Base-by-base conservation (phyloP, 2,113 vertebrate genomes). In the Gavialis gangeticus region DNA sequence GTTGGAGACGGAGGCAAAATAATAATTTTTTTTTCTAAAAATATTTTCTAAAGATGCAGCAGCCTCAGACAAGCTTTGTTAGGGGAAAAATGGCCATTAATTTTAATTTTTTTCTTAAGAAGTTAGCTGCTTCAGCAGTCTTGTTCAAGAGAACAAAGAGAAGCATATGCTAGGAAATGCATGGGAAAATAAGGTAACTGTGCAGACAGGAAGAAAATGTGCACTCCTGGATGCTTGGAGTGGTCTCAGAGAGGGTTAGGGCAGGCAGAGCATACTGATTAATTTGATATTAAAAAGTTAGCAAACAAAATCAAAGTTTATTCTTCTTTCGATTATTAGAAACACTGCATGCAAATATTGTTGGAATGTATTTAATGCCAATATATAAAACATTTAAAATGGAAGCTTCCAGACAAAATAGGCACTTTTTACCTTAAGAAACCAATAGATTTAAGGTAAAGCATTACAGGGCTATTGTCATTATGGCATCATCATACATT, bases 351-450 rank as follows among this genome's bases (percentile, higher is more conserved):
- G 1, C 2, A 28, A 1, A 25, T 11, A 10, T 87, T 88, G 27
- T 71, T 92, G 13, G 71, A 19, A 77, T 89, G 75, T 59, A 3
- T 63, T 75, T 24, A 30, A 12, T 84, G 5, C 67, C 16, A 57
- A 11, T 82, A 55, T 30, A 2, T 80, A 75, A 88, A 77, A 62
- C 22, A 30, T 79, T 3, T 5, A 1, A 27, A n/a, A 64, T 17
- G 17, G 64, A 67, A 25, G 11, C 2, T 2, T 59, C 66, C 79
- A 5, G 3, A 24, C 16, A 5, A 57, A 37, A 6, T 67, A n/a
- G 18, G n/a, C 19, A 19, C 64, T 15, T n/a, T n/a, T n/a, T n/a
- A 2, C 2, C n/a, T 46, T 18, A 0, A 34, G 34, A 34, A 34
- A 34, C 34, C 34, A 34, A 34, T 34, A 34, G 4, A 34, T 34